These are phyloP conservation scores for Copidosoma aretas DNA, from an alignment of 2,888 invertebrate genomes.

Conservation along the genomic window DNA sequence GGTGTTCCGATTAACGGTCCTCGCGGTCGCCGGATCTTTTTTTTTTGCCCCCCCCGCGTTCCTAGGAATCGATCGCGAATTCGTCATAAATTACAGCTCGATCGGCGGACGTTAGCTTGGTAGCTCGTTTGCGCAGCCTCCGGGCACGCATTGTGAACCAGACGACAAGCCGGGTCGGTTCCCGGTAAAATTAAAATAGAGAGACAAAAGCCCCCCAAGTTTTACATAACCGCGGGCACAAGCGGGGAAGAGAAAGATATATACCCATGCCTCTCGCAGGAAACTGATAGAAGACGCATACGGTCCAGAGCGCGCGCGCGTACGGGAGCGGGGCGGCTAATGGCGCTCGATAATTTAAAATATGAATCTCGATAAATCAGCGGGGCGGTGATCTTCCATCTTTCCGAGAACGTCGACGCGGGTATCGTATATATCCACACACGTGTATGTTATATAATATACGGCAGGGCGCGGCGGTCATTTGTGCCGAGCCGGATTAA, in stretches of 20 bases:
- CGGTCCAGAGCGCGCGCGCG: conserved; percentile 40
- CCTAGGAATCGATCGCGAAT: too few relatives aligned
- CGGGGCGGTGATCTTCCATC: conserved; percentile 61
- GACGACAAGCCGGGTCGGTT: background rate
- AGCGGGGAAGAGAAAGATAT: conserved; percentile 9
- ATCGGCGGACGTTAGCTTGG: too few relatives aligned
- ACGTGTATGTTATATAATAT: too few relatives aligned
- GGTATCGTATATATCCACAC: background rate
- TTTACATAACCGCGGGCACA: too few relatives aligned
- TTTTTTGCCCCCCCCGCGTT: too few relatives aligned
- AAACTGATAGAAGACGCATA: conserved; percentile 18
- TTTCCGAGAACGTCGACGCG: conserved; percentile 61
- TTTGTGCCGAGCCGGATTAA: conserved; percentile 62
- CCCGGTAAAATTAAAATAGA: conserved; percentile 20
- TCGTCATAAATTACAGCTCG: too few relatives aligned
- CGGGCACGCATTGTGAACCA: background rate
- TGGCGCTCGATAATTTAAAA: conserved; percentile 62
- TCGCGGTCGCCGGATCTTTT: too few relatives aligned
- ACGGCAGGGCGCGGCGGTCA: conserved; percentile 51
- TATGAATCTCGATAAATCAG: conserved; percentile 62
- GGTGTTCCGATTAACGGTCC: too few relatives aligned
- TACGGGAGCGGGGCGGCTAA: conserved; percentile 47
- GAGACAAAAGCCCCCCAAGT: too few relatives aligned
- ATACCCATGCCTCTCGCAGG: too few relatives aligned
- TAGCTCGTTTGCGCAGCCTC: background rate